Base-by-base conservation (phyloP, 2,888 invertebrate species). In the Dicyrtoma fusca region DNA sequence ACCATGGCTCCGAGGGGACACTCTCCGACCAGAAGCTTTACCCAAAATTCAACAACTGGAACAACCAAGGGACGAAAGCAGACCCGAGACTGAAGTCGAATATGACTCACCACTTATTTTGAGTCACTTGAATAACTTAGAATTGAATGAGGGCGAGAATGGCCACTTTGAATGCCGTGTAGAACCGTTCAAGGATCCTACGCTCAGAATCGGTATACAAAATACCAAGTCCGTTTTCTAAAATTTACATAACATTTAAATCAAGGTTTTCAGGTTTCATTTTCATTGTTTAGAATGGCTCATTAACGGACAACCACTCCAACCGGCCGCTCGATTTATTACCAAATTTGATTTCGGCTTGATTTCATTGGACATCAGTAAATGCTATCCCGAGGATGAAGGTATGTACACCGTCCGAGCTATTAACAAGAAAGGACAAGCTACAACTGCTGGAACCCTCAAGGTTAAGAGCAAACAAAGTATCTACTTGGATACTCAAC, bases 341-440 rank as follows among this genome's bases (percentile, higher is more conserved):
- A 91, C 93, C 26, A 92, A 91, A 17, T 94, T 95, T 82, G 98
- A 99, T 84, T 98, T 99, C 84, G 98, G 98, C 72, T 95, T 92
- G 82, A 94, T 97, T 11, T 90, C 95, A 17, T 86, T 99, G 81
- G 96, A 97, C 82, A 88, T 97, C 76, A 89, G 87, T 70, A 92
- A 93, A 79, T 89, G 92, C 0, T 94, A 95, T 82, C 91, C 92
- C 76, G 94, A 95, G 85, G 57, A 97, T 84, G 94, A 94, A 70
- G 97, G 96, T 63, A 88, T 95, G 76, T 94, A 94, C 81, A 94
- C 92, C 42, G 94, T 94, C 82, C 93, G 91, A 84, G 95, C 95
- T 17, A 92, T 91, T 1, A 95, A 95, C 82, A 90, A 87, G 80
- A 93, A 91, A 83, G 95, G 95, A 34, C 89, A 90, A 4, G 95